phyloP scores from a whole-genome alignment of 2,113 vertebrate genomes.

The Amblyopsis rosae region DNA sequence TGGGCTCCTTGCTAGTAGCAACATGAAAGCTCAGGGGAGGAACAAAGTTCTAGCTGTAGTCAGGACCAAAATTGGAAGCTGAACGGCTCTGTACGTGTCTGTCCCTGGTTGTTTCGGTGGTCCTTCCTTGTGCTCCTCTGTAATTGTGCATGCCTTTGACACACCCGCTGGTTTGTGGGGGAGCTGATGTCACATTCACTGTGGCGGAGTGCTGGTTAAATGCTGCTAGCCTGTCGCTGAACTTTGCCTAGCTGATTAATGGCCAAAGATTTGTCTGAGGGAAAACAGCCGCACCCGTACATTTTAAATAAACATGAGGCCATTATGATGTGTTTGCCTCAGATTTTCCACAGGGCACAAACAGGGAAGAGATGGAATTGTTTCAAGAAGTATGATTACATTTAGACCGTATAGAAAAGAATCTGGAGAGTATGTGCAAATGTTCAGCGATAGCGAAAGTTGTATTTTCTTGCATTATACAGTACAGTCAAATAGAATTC shows the following conservation, averaged over 20 bases:
- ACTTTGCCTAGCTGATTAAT: slow-evolving; percentile 60
- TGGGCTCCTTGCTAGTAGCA: slow-evolving; percentile 37
- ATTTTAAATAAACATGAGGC: slow-evolving; percentile 75
- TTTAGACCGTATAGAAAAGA: slow-evolving; percentile 26
- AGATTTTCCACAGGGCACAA: slow-evolving; percentile 41
- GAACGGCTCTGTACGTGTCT: slow-evolving; percentile 31
- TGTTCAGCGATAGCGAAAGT: slow-evolving; percentile 25
- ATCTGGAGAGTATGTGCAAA: slow-evolving; percentile 33
- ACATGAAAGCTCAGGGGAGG: slow-evolving; percentile 29
- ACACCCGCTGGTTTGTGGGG: slow-evolving; percentile 70
- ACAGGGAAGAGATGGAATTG: slow-evolving; percentile 18
- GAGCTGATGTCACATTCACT: too few relatives aligned
- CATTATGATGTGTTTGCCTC: slow-evolving; percentile 43
- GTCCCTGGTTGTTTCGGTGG: not conserved
- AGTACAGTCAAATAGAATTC: slow-evolving; percentile 30
- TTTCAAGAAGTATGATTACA: slow-evolving; percentile 1
- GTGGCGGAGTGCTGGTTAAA: slow-evolving; percentile 35
- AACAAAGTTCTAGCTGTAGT: slow-evolving; percentile 40
- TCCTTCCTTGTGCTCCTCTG: slow-evolving; percentile 48
- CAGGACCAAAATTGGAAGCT: slow-evolving; percentile 62
- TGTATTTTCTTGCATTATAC: slow-evolving; percentile 24
- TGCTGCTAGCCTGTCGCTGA: slow-evolving; percentile 25
- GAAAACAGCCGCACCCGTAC: slow-evolving; percentile 41
- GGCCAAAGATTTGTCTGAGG: slow-evolving; percentile 44
- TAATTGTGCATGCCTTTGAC: slow-evolving; percentile 73